These are phyloP conservation scores for Scaptomyza tumidula DNA, from an alignment of 2,888 invertebrate genomes.

Conservation along the genomic window DNA sequence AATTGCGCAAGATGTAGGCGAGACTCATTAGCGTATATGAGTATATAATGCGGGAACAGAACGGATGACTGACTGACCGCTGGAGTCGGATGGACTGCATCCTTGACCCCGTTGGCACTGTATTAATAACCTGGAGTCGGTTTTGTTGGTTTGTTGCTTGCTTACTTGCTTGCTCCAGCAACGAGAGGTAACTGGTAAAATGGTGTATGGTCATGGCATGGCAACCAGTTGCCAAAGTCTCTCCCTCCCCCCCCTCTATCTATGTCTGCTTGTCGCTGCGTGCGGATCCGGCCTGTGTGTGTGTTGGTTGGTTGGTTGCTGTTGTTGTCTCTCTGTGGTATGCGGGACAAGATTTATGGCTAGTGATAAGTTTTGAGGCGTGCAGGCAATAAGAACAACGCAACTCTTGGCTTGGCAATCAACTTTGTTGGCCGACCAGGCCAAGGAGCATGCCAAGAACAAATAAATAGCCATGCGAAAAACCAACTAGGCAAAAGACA, in stretches of 20 bases:
- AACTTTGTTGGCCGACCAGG: slow-evolving; percentile 28
- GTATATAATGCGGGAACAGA: slow-evolving; percentile 15
- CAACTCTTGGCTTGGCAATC: slow-evolving; percentile 50
- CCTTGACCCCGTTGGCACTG: slow-evolving; percentile 74
- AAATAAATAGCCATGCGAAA: slow-evolving; percentile 61
- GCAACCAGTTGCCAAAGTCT: slow-evolving; percentile 61
- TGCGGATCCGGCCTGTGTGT: slow-evolving; percentile 57
- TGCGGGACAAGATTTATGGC: slow-evolving; percentile 79
- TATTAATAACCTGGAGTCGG: slow-evolving; percentile 53
- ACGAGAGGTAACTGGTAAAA: slow-evolving; percentile 55
- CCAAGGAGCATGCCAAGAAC: slow-evolving; percentile 64
- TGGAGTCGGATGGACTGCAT: slow-evolving; percentile 50
- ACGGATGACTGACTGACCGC: slow-evolving; percentile 13
- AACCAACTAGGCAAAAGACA: slow-evolving; percentile 48
- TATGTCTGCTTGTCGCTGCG: background rate
- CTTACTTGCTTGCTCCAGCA: slow-evolving; percentile 17
- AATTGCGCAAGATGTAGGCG: slow-evolving; percentile 52
- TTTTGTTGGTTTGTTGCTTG: slow-evolving; percentile 1
- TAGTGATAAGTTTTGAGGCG: slow-evolving; percentile 81
- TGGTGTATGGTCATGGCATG: slow-evolving; percentile 68
- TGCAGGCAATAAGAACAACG: slow-evolving; percentile 79
- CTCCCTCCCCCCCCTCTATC: background rate
- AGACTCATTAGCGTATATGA: slow-evolving; percentile 60
- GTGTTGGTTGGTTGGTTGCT: too few species aligned
- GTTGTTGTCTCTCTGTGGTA: slow-evolving; percentile 56